phyloP scores from a whole-genome alignment of 2,113 vertebrate species.

The Lophochroa leadbeateri region DNA sequence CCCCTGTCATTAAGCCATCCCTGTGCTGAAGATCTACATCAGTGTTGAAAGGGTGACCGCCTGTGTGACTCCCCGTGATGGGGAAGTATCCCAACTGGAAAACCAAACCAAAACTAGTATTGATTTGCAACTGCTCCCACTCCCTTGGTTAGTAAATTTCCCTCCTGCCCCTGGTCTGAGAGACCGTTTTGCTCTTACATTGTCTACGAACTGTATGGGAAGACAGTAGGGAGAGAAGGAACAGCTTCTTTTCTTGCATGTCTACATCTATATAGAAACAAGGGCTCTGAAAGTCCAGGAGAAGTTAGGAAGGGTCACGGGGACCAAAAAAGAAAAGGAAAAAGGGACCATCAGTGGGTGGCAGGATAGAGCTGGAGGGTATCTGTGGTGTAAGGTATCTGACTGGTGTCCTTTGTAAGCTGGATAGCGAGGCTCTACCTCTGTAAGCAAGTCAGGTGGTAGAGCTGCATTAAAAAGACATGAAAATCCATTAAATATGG shows the following conservation, averaged over 20 bases:
- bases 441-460: neutral
- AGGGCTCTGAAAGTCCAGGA: neutral
- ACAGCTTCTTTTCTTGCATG: neutral
- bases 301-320: neutral
- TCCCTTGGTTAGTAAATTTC: neutral
- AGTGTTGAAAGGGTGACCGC: conserved; percentile 12
- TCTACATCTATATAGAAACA: neutral
- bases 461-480: neutral
- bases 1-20: neutral
- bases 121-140: neutral
- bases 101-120: neutral
- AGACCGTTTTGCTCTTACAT: accelerated
- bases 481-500: neutral
- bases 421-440: neutral
- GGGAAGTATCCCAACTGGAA: neutral
- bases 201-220: neutral
- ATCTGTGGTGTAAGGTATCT: neutral
- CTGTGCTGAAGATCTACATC: neutral
- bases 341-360: neutral
- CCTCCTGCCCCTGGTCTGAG: neutral
- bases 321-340: neutral
- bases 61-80: neutral
- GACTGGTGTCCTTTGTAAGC: neutral
- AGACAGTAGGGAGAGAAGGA: neutral
- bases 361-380: neutral